phyloP scores from a whole-genome alignment of 2,888 invertebrate genomes.

The Ceriagrion tenellum region DNA sequence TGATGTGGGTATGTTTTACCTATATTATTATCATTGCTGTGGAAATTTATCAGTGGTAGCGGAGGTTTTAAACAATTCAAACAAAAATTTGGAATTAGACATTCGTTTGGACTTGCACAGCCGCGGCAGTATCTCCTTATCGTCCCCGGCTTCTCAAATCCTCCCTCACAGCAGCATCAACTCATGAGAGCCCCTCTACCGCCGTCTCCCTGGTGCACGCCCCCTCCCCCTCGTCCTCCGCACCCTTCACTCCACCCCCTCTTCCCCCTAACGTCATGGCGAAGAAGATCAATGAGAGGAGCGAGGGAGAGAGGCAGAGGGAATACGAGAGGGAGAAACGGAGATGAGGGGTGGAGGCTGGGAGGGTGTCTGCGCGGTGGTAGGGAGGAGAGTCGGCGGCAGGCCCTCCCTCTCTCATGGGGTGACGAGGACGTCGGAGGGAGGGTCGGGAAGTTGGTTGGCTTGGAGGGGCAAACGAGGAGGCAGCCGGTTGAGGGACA shows the following conservation, averaged over 20 bases:
- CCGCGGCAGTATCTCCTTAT: not conserved
- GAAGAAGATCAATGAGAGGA: slow-evolving; percentile 63
- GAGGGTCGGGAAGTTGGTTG: not conserved
- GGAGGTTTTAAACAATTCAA: too few relatives aligned
- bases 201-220: not conserved
- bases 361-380: not conserved
- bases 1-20: too few relatives aligned
- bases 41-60: too few relatives aligned
- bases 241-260: not conserved
- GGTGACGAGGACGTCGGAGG: not conserved
- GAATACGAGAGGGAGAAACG: not conserved
- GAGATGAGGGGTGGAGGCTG: slow-evolving; percentile 34
- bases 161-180: slow-evolving; percentile 34
- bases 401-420: not conserved
- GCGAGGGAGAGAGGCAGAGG: not conserved
- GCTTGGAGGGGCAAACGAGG: not conserved
- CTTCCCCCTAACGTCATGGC: slow-evolving; percentile 37
- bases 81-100: too few relatives aligned
- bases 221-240: not conserved
- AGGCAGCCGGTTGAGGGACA: slow-evolving; percentile 35
- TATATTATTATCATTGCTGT: too few relatives aligned
- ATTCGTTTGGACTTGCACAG: too few relatives aligned
- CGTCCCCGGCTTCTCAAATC: slow-evolving; percentile 45
- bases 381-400: too few relatives aligned
- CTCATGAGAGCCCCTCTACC: not conserved